Evolutionary conservation across 2,113 vertebrate genomes (phyloP), one percentile per base, ranked within the genome.

Genomic region (Turdus rufiventris): DNA sequence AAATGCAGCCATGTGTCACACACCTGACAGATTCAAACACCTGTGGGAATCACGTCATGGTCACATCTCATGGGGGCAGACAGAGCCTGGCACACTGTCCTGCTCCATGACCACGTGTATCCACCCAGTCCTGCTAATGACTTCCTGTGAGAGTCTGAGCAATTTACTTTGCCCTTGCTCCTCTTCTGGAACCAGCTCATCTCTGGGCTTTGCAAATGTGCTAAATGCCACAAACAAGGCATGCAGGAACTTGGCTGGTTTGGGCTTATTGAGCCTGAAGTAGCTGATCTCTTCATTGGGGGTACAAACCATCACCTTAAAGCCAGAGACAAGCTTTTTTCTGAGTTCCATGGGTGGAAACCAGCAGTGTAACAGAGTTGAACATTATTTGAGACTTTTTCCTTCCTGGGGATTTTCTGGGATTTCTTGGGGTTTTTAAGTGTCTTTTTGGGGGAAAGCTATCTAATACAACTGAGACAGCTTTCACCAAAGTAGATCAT

Each of bases 31-130:
- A 28, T 16, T 17, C 40, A 28, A 6, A 48, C 29, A 34, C 7
- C 11, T 0, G 4, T 5, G 48, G 42, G 18, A 29, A 36, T 48
- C 18, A 6, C 28, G 28, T 53, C 2, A 7, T 42, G 40, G 28
- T 24, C 65, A 36, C 9, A 5, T 16, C 43, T 61, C 5, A 2
- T 9, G 18, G 6, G 3, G 6, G 15, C 38, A n/a, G 47, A 62
- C 25, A 66, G 56, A 45, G 23, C 40, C 9, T 10, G 42, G 53
- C 33, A 36, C 0, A 0, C 28, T 9, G 21, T 33, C 15, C 34
- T 4, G 1, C 10, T 29, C 36, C 10, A 9, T 0, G 3, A 31
- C n/a, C 61, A 56, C 0, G 0, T 15, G 20, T 53, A 54, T 34
- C n/a, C 10, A 18, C 17, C 10, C 18, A 7, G 42, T 17, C 12